phyloP scores from a whole-genome alignment of 2,888 invertebrate species.

The Philopedon plagiatum region DNA sequence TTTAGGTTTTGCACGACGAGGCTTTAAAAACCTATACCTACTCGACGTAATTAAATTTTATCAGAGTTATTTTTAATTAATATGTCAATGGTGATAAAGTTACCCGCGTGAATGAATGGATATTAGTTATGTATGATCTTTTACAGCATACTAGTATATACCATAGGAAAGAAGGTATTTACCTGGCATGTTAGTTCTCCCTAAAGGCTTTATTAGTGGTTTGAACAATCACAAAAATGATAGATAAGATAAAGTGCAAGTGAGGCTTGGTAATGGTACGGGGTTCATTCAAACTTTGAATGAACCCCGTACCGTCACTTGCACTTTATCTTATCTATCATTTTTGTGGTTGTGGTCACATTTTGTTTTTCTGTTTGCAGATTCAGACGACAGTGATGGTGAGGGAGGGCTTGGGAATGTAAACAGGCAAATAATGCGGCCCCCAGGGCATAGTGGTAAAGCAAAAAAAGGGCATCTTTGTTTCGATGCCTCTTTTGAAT shows the following conservation, averaged over 20 bases:
- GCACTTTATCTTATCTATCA: no score
- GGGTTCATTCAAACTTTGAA: no score
- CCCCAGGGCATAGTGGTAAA: slow-evolving; percentile 93
- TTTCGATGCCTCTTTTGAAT: slow-evolving; percentile 97
- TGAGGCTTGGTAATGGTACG: no score
- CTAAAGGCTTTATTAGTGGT: no score
- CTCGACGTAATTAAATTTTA: no score
- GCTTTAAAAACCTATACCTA: no score
- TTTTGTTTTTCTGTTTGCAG: slow-evolving; percentile 68
- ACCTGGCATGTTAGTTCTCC: slow-evolving; percentile 16
- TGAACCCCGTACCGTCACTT: no score
- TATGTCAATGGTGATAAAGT: not conserved
- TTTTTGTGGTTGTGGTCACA: no score
- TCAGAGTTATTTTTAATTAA: not conserved
- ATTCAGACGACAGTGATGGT: slow-evolving; percentile 92
- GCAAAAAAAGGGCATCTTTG: slow-evolving; percentile 96
- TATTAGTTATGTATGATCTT: slow-evolving; percentile 62
- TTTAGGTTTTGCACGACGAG: slow-evolving; percentile 54
- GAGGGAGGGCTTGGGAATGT: slow-evolving; percentile 96
- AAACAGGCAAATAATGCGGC: slow-evolving; percentile 88
- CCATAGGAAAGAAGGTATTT: slow-evolving; percentile 65
- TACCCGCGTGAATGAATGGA: slow-evolving; percentile 35
- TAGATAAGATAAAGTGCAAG: no score
- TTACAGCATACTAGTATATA: slow-evolving; percentile 77
- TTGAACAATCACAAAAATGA: no score